Evolutionary conservation across 2,888 invertebrate species (phyloP).

Genomic region (Sturmia bella): DNA sequence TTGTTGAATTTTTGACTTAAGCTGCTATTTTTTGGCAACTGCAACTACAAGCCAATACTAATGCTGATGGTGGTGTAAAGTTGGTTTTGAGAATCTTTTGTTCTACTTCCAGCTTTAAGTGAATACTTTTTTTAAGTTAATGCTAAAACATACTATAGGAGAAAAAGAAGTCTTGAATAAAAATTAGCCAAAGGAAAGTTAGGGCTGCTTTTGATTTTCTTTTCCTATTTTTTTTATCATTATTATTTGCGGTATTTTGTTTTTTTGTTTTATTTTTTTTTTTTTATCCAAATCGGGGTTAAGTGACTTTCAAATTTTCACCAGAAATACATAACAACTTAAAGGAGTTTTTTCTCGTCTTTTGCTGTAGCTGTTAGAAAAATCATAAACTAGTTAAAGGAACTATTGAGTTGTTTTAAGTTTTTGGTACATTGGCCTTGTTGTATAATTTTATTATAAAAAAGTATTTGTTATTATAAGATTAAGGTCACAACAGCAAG

Average conservation of each 20-base stretch:
- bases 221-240: conserved; percentile 25
- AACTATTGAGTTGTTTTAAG: neutral
- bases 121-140: neutral
- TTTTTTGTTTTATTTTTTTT: conserved; percentile 28
- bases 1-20: conserved; percentile 46
- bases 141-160: conserved; percentile 13
- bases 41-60: neutral
- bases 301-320: conserved; percentile 70
- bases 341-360: neutral
- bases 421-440: conserved; percentile 24
- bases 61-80: conserved; percentile 41
- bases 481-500: conserved; percentile 34
- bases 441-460: conserved; percentile 51
- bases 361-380: too few relatives aligned
- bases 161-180: conserved; percentile 47
- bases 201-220: conserved; percentile 55
- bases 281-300: conserved; percentile 64
- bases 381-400: conserved; percentile 22
- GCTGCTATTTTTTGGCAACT: conserved; percentile 14
- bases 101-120: conserved; percentile 32
- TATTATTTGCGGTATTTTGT: conserved; percentile 19
- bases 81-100: conserved; percentile 38
- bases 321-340: conserved; percentile 22
- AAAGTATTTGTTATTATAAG: conserved; percentile 32
- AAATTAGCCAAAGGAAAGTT: conserved; percentile 73